Evolutionary conservation across 2,888 invertebrate species (phyloP), one percentile per base, ranked within the genome.

Genomic region (Siphonodentalium dalli): DNA sequence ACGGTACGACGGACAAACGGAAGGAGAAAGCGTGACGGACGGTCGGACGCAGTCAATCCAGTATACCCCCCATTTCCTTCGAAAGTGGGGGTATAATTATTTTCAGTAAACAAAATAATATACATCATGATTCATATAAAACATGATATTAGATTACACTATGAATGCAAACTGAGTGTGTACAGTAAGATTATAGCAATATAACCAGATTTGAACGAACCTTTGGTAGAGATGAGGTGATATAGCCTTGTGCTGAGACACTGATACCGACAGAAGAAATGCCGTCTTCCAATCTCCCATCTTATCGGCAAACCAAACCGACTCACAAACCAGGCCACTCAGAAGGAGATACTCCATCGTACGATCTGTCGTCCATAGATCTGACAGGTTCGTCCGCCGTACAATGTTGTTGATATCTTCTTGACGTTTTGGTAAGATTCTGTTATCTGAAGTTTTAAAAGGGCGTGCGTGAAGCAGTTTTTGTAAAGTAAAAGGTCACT

Each of bases 261-360:
- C 68, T 7, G 75, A 72, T 6, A 72, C 71, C 29, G 72, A 69
- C 28, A 78, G 53, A 24, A 72, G 58, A 43, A 75, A 74, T 6
- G 76, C 74, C 3, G 78, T 69, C 49, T 79, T 79, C 79, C 79
- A 79, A 67, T 80, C 80, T 2, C 80, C 79, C 68, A 80, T 72
- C 38, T 65, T 63, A 33, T 72, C 60, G 11, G 78, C 74, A 53
- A 79, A 76, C 79, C 79, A 79, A 20, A 68, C 68, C 7, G 78
- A 77, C 61, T 80, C 80, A 53, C 75, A 71, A 1, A 77, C 61
- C 27, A 77, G 69, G 0, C 80, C 79, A 50, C 69, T 66, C 26
- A 80, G 58, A 33, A 80, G 58, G 53, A 80, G 68, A 59, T 78
- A 78, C 55, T 78, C 76, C 48, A 78, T 61, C 9, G 72, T 65